Conservation (phyloP, 2,797 vertebrate genomes). For the Bradypus variegatus region DNA sequence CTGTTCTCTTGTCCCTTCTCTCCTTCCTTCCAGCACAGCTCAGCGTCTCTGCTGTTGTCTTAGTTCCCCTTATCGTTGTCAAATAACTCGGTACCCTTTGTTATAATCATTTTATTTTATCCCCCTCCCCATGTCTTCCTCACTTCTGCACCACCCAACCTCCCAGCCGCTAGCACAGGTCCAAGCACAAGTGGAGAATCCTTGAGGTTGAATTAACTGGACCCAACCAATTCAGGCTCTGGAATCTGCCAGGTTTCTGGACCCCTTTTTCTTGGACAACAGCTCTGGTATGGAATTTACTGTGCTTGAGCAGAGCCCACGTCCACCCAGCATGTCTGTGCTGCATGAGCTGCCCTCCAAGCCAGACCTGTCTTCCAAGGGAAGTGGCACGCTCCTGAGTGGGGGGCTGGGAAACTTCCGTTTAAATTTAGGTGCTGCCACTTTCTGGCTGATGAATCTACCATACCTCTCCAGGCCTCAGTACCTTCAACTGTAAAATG, state of each 20-base stretch:
- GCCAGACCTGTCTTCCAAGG: not conserved
- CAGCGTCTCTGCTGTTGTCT: not conserved
- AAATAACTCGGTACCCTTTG: not conserved
- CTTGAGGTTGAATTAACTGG: not conserved
- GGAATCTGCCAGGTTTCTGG: not conserved
- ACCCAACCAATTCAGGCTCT: not conserved
- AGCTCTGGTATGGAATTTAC: not conserved
- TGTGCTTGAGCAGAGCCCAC: rapidly evolving
- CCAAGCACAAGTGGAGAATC: not conserved
- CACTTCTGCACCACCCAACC: not conserved
- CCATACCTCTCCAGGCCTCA: not conserved
- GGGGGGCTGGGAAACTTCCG: not conserved
- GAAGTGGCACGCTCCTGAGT: not conserved
- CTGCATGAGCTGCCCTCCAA: not conserved
- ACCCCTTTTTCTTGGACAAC: rapidly evolving
- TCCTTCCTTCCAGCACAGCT: rapidly evolving
- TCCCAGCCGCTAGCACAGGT: not conserved
- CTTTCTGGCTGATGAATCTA: too few species aligned
- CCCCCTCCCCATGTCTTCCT: not conserved
- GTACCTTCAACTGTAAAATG: not conserved
- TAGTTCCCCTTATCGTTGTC: not conserved
- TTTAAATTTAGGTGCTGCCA: not conserved
- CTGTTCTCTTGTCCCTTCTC: not conserved
- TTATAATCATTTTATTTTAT: not conserved
- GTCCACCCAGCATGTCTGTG: not conserved